Percentiles rank a stretch among this genome's conserved stretches.
Evolutionary conservation across 2,888 invertebrate species (phyloP).

Genomic region (Nemotelus nigrinus): DNA sequence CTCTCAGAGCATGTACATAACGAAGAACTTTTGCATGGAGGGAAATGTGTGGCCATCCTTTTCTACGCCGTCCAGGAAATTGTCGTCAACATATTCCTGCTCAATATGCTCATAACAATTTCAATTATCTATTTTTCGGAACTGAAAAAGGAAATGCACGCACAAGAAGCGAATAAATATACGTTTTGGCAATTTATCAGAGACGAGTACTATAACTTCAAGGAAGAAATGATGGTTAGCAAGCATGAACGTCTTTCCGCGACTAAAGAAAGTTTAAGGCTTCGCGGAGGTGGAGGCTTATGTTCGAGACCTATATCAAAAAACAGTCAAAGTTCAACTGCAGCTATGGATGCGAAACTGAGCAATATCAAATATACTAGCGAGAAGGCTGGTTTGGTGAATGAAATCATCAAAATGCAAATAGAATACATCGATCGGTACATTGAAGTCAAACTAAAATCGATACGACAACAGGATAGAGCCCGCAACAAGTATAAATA

Average conservation of each 20-base stretch:
- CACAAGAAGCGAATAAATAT: constrained; percentile 47
- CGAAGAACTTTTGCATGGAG: constrained; percentile 56
- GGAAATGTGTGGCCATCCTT: constrained; percentile 56
- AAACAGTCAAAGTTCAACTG: neutral
- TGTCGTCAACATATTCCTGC: constrained; percentile 56
- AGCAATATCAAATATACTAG: neutral
- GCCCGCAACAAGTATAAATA: no score
- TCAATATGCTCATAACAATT: constrained; percentile 59
- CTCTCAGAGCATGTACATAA: constrained; percentile 53
- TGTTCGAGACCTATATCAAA: neutral
- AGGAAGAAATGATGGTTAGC: neutral
- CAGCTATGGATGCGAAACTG: neutral
- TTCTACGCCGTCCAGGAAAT: constrained; percentile 56
- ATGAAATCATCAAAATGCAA: constrained; percentile 30
- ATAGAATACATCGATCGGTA: constrained; percentile 34
- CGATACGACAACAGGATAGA: no score
- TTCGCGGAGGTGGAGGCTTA: constrained; percentile 29
- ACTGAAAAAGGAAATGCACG: constrained; percentile 52
- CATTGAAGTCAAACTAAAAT: neutral
- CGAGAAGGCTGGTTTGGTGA: constrained; percentile 25
- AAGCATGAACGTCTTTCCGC: neutral
- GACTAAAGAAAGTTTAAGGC: neutral
- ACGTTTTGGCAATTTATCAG: constrained; percentile 57
- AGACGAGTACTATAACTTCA: constrained; percentile 50
- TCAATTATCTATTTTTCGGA: constrained; percentile 56